Evolutionary conservation across 1,140 invertebrate species (phyloP), one percentile per base, ranked within the genome.

Genomic region (Leguminivora glycinivorella): DNA sequence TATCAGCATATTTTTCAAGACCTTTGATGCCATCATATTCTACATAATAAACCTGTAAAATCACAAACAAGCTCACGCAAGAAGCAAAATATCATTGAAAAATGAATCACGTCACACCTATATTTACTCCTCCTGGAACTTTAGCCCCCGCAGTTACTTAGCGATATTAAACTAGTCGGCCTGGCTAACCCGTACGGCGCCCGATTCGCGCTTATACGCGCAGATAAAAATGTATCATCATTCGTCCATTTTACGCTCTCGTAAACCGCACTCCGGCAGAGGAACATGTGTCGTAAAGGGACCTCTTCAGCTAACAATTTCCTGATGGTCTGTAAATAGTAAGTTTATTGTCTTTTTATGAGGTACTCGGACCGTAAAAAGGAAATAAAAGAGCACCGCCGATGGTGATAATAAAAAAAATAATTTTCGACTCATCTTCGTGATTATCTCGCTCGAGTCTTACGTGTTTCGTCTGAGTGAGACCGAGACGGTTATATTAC

Each of bases 351-450:
- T 90, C 86, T 90, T 91, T 90, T 91, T 91, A 91, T 91, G 89
- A 91, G 89, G 89, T 91, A 91, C 89, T 91, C 89, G 89, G 89
- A 89, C 89, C 89, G 89, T 91, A 91, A 91, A 91, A 91, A 91
- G 86, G 88, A 89, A 91, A 91, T 91, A 91, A 91, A 91, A 90
- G 89, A 88, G 89, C 87, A 89, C 89, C 88, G 88, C 89, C 89
- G 88, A 89, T 91, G 89, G 89, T 88, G 89, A 90, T 91, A 91
- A 91, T 91, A 91, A 91, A 91, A 91, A 91, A 91, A 91, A 91
- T 91, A 91, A 91, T 91, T 91, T 90, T 91, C 89, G 88, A 89
- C 89, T 91, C 89, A 90, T 91, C 89, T 89, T 85, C 80, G 82
- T 85, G 86, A 88, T 88, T 86, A 89, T 91, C 89, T 88, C 88